These are phyloP conservation scores for Pimpla rufipes DNA, from an alignment of 2,888 invertebrate genomes.

Conservation along the genomic window DNA sequence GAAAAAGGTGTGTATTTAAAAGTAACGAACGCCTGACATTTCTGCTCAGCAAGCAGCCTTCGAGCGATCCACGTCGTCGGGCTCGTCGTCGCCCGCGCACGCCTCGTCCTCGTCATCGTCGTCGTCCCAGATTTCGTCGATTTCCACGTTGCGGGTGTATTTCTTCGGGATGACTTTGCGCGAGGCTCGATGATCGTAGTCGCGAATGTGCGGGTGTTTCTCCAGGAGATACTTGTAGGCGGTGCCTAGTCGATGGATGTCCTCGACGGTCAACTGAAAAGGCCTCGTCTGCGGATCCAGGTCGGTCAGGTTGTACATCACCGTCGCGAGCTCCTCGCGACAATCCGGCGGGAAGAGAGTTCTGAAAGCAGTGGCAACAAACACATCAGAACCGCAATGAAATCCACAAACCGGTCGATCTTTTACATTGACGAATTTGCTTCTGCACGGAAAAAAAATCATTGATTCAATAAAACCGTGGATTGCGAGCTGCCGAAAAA, in stretches of 20 bases:
- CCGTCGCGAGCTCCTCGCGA: conserved; percentile 88
- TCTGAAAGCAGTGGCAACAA: conserved; percentile 76
- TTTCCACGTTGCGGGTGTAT: conserved; percentile 20
- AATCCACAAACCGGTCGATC: no score
- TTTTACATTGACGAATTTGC: no score
- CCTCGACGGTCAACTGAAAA: conserved; percentile 91
- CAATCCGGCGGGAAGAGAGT: conserved; percentile 92
- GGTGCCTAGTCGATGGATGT: conserved; percentile 91
- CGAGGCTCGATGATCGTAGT: conserved; percentile 90
- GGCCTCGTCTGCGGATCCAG: conserved; percentile 90
- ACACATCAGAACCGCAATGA: not conserved
- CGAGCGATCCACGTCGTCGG: not conserved
- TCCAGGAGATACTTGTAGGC: conserved; percentile 92
- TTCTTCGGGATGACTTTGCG: conserved; percentile 69
- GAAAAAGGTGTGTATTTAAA: no score
- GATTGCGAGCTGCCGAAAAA: no score
- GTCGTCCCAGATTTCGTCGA: conserved; percentile 61
- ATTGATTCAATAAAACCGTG: no score
- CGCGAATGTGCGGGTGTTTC: conserved; percentile 88
- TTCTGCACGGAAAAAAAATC: no score
- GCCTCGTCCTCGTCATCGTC: conserved; percentile 63
- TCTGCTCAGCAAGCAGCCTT: conserved; percentile 6
- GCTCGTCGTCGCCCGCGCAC: not conserved
- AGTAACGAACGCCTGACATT: not conserved
- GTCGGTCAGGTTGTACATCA: conserved; percentile 90